Base-by-base conservation (phyloP, 2,888 invertebrate species). In the Platypus cylindrus region DNA sequence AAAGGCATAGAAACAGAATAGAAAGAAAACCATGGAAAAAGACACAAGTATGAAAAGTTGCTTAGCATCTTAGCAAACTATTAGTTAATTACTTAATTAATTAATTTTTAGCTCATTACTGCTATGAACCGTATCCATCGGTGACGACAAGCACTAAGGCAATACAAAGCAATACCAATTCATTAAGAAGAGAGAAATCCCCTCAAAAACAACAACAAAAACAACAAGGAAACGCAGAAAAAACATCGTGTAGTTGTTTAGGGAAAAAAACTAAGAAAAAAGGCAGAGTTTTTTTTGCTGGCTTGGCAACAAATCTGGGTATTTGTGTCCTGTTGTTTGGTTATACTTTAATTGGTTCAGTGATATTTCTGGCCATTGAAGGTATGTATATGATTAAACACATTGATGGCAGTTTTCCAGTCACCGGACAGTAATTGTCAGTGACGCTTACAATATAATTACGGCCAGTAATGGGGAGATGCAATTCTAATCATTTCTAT, bases 331-430 rank as follows among this genome's bases (percentile, higher is more conserved):
- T 85, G 34, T 69, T 87, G 25, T 69, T 87, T 51, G 83, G 82
- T 15, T 87, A 87, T 60, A 86, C 86, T 17, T 56, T 77, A 23
- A 64, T 77, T 43, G 73, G 68, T 5, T 82, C 83, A 37, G 79
- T 86, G 59, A 78, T 86, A 63, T 87, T 87, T 63, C 66, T 87
- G 51, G 79, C 84, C 32, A 82, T 87, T 52, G 87, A 87, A 63
- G 78, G 44, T 44, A 33, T 5, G 31, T 37, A n/a, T n/a, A n/a
- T n/a, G n/a, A n/a, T n/a, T n/a, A n/a, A n/a, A n/a, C n/a, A n/a
- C n/a, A n/a, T n/a, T n/a, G n/a, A n/a, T n/a, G n/a, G n/a, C n/a
- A n/a, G n/a, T n/a, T n/a, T n/a, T n/a, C n/a, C n/a, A n/a, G n/a
- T n/a, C n/a, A n/a, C n/a, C n/a, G n/a, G n/a, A n/a, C n/a, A n/a